phyloP scores from a whole-genome alignment of 2,888 invertebrate species.

The Microchrysa polita region DNA sequence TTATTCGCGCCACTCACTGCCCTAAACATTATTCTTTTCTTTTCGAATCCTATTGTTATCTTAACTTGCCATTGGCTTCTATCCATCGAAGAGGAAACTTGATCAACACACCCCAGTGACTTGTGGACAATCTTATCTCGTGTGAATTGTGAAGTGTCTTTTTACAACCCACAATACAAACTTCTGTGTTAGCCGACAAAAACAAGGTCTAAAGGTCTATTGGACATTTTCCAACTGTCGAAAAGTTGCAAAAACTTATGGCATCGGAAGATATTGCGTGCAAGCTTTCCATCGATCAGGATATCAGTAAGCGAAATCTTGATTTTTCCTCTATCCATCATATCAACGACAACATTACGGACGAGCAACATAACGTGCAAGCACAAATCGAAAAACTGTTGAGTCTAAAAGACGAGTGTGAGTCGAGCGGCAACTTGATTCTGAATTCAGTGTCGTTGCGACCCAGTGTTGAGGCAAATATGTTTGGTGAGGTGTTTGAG shows the following conservation, averaged over 20 bases:
- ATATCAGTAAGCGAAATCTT: constrained; percentile 17
- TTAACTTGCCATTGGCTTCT: constrained; percentile 33
- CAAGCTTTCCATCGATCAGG: constrained; percentile 46
- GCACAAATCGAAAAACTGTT: background rate
- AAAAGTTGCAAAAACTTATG: constrained; percentile 54
- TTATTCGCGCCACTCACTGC: constrained; percentile 27
- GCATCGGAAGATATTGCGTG: constrained; percentile 55
- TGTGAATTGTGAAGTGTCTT: constrained; percentile 29
- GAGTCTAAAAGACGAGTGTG: background rate
- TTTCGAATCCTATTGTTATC: constrained; percentile 48
- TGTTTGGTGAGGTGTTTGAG: constrained; percentile 59
- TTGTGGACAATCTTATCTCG: too few relatives aligned
- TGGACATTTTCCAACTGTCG: constrained; percentile 20
- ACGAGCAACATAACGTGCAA: background rate
- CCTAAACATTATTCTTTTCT: constrained; percentile 49
- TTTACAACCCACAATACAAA: constrained; percentile 10
- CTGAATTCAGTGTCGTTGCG: background rate
- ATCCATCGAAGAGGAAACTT: background rate
- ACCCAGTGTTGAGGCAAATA: constrained; percentile 49
- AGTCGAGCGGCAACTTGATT: background rate
- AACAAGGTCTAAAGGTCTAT: constrained; percentile 7
- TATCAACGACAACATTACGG: constrained; percentile 51
- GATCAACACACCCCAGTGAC: background rate
- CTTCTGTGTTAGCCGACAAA: constrained; percentile 15
- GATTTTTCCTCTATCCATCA: constrained; percentile 15